Base-by-base conservation (phyloP, 1,140 invertebrate genomes). In the Mactra quadrangularis region DNA sequence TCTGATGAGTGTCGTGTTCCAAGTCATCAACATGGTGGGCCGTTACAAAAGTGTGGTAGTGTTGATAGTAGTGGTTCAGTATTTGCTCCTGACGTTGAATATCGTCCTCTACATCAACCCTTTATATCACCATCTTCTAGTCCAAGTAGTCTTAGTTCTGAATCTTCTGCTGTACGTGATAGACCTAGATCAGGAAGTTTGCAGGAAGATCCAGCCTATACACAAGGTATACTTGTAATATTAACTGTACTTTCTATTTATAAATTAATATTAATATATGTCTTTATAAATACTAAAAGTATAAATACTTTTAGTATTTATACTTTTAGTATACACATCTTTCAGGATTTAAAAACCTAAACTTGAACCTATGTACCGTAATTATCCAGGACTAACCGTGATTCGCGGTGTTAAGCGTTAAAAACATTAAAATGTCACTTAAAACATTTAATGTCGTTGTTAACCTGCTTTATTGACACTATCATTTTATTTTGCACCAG, bases 91-190 rank as follows among this genome's bases (percentile, higher is more conserved):
- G 79, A 82, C 38, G 47, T 74, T 47, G 79, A 82, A 15, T 64
- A 53, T 38, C 38, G 47, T 35, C 41, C 41, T n/a, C 47, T 64
- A 52, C n/a, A 27, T 17, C 53, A 50, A 45, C 60, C 71, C 13
- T 82, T 66, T 47, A 55, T 74, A 47, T 82, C 79, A 6, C 79
- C 79, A 15, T 68, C 71, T 53, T 75, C 79, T 82, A 82, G 70
- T 82, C 79, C 33, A 19, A 74, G 70, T 68, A 82, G 70, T 60
- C 47, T 64, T 66, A 74, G 70, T 75, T 74, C 79, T 3, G 79
- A 82, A 33, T 82, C 79, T 0, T 74, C 79, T 7, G 70, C 47
- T 22, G 60, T 64, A 47, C 31, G 50, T 38, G 70, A 71, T 0
- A 33, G 41, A 50, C 50, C 57, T 22, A 41, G 79, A 25, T 72